Conservation (phyloP, 2,797 vertebrate genomes). For the Streptopelia turtur region DNA sequence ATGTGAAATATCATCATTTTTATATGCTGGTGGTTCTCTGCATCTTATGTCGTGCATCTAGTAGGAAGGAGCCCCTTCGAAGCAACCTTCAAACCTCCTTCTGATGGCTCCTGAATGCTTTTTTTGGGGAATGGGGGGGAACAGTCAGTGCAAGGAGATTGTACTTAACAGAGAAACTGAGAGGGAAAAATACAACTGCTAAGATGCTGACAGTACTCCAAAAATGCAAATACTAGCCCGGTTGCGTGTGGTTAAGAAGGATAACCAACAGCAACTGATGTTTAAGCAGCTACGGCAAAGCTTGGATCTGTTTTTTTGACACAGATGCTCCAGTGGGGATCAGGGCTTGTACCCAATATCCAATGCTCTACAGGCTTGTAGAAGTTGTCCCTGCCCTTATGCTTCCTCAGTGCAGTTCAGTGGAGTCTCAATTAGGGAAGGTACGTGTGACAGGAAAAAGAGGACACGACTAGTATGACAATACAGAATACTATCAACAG, state of each 20-base stretch:
- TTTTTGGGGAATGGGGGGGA: neutral
- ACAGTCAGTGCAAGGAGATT: neutral
- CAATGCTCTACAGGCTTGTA: neutral
- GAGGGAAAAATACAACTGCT: neutral
- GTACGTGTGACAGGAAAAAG: neutral
- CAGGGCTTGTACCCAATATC: neutral
- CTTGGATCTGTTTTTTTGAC: constrained; percentile 23
- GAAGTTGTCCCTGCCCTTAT: neutral
- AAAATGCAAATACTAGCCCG: neutral
- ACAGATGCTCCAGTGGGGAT: neutral
- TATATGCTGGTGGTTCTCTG: neutral
- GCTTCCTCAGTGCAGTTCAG: neutral
- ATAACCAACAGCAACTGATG: neutral
- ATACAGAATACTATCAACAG: neutral
- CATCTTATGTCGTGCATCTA: accelerated
- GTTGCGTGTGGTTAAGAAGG: neutral
- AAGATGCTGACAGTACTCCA: neutral
- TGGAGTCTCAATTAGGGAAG: neutral
- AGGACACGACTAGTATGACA: neutral
- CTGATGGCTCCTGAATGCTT: neutral
- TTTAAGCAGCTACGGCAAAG: neutral
- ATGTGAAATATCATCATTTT: neutral
- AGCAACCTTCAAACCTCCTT: neutral
- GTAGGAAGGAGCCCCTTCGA: neutral
- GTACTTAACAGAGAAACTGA: neutral